Percentiles rank a stretch among this genome's conserved stretches.
These are phyloP conservation scores for Bettongia penicillata DNA, from an alignment of 2,113 vertebrate genomes.

Conservation along the genomic window DNA sequence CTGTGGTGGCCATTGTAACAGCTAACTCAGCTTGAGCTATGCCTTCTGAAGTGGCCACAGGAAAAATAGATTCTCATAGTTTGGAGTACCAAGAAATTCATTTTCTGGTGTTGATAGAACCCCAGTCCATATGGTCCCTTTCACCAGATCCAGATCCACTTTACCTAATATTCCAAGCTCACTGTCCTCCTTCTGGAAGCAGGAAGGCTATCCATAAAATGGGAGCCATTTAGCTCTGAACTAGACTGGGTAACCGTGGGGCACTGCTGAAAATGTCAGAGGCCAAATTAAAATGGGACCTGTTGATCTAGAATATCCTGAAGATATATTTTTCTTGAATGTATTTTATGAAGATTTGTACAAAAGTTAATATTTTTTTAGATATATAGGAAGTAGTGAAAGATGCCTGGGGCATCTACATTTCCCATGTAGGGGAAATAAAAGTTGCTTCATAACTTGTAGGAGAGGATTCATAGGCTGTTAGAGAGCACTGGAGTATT, in stretches of 20 bases:
- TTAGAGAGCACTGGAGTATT: neutral
- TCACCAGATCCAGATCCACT: neutral
- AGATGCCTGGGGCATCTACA: constrained; percentile 17
- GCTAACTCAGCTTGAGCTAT: neutral
- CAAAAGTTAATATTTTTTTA: constrained; percentile 55
- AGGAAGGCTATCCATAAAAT: neutral
- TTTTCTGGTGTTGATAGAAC: neutral
- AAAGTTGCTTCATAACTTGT: constrained; percentile 20
- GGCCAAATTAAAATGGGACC: constrained; percentile 45
- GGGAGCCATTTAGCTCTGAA: neutral
- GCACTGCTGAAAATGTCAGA: neutral
- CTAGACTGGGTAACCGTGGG: neutral
- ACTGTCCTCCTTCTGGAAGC: neutral
- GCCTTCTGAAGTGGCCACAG: constrained; percentile 34
- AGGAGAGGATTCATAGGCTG: neutral
- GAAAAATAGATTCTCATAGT: neutral
- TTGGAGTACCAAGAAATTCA: neutral
- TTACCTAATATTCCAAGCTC: neutral
- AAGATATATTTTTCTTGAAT: constrained; percentile 71
- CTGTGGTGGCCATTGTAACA: neutral
- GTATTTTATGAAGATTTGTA: constrained; percentile 63
- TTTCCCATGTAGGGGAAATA: constrained; percentile 32
- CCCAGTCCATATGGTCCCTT: neutral
- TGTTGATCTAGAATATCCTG: constrained; percentile 58
- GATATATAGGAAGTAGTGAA: constrained; percentile 42